Conservation (phyloP, 2,888 invertebrate species). For the Amblyjoppa fuscipennis region DNA sequence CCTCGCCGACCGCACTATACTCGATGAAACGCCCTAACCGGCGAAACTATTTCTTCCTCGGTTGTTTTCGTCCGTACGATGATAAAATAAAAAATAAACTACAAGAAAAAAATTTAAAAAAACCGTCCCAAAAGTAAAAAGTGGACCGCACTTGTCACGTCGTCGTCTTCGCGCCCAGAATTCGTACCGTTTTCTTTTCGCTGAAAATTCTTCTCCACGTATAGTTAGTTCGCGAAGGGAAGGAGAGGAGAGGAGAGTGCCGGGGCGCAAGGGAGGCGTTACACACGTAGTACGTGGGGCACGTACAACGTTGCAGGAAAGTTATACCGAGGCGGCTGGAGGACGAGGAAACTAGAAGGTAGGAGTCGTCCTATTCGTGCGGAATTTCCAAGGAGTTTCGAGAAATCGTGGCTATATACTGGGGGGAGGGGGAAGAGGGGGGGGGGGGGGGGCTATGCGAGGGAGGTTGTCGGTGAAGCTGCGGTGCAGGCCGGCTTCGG, state of each 20-base stretch:
- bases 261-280: conserved; percentile 28
- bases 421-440: background rate
- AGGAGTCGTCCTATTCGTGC: conserved; percentile 70
- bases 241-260: background rate
- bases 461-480: conserved; percentile 51
- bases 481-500: conserved; percentile 53
- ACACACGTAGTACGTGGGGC: conserved; percentile 70
- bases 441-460: background rate
- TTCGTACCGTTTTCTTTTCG: conserved; percentile 59
- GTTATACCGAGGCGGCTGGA: conserved; percentile 73
- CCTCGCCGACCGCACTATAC: background rate
- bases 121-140: conserved; percentile 13
- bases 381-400: conserved; percentile 75
- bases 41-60: background rate
- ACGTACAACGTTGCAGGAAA: conserved; percentile 79
- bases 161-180: conserved; percentile 49
- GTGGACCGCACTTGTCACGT: conserved; percentile 53
- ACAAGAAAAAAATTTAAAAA: background rate
- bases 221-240: conserved; percentile 41
- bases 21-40: background rate
- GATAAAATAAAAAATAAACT: background rate
- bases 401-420: conserved; percentile 63
- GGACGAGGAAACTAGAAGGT: conserved; percentile 64
- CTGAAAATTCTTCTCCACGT: conserved; percentile 41
- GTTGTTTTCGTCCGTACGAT: background rate